Evolutionary conservation across 2,797 vertebrate species (phyloP).

Genomic region (Lepus townsendii): DNA sequence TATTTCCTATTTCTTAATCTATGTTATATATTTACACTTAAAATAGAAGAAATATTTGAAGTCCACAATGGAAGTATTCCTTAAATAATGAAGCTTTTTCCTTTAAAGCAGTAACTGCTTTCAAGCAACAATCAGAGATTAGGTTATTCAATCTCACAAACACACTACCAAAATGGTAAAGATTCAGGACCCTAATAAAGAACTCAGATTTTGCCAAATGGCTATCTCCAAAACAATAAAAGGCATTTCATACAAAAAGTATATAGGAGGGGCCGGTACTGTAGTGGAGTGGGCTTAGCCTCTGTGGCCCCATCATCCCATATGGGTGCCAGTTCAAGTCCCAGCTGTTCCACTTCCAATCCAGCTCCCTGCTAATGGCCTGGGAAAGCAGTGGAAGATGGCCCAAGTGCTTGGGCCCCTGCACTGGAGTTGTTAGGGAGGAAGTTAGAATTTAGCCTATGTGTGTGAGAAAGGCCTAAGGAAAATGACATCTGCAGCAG

Average conservation of each 20-base stretch:
- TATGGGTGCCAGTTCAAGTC: no score
- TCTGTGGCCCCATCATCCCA: no score
- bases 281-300: no score
- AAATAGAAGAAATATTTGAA: slow-evolving; percentile 50
- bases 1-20: slow-evolving; percentile 43
- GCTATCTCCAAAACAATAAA: slow-evolving; percentile 8
- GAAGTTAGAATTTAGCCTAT: no score
- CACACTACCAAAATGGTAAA: slow-evolving; percentile 15
- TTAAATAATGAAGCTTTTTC: slow-evolving; percentile 57
- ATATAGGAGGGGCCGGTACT: background rate
- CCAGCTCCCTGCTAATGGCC: no score
- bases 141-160: slow-evolving; percentile 45
- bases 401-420: no score
- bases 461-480: no score
- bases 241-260: slow-evolving; percentile 3
- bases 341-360: no score
- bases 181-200: slow-evolving; percentile 3
- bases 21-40: background rate
- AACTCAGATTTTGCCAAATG: slow-evolving; percentile 22
- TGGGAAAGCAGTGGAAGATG: no score
- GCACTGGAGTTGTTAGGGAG: no score
- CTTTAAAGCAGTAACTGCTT: background rate
- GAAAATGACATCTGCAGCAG: no score
- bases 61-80: background rate
- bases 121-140: slow-evolving; percentile 44